Percentiles rank a stretch among this genome's conserved stretches.
Evolutionary conservation across 53 echinoderm and acorn worm species (phyloP).

Genomic region (Henricia sp.): DNA sequence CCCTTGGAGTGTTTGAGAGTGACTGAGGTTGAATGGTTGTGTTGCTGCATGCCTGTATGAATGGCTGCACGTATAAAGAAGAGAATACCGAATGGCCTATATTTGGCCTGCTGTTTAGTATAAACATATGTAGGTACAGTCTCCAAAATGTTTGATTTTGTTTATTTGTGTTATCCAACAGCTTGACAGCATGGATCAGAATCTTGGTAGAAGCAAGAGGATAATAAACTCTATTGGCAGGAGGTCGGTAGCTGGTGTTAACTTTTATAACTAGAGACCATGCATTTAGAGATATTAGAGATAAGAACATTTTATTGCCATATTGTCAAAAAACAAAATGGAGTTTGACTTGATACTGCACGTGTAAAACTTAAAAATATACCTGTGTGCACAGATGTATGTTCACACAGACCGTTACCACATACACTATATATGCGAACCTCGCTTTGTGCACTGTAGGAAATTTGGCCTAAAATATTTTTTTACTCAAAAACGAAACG

Average conservation of each 20-base stretch:
- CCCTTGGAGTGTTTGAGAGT: not conserved
- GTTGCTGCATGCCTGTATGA: not conserved
- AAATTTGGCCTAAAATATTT: no score
- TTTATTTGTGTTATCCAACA: conserved; percentile 18
- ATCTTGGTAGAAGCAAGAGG: conserved; percentile 76
- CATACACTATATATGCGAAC: no score
- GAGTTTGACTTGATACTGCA: no score
- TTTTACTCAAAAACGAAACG: no score
- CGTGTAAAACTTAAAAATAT: no score
- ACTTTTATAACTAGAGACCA: not conserved
- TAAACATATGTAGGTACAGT: not conserved
- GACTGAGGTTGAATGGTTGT: not conserved
- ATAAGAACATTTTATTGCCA: no score
- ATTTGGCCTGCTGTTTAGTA: not conserved
- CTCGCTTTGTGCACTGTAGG: no score
- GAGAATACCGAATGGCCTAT: not conserved
- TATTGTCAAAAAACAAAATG: no score
- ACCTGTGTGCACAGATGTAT: no score
- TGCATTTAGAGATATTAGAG: no score
- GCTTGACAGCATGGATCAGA: conserved; percentile 91
- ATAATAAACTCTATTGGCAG: conserved; percentile 90
- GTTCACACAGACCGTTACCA: no score
- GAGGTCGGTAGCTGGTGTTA: conserved; percentile 56
- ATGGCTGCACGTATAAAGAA: not conserved
- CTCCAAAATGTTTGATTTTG: not conserved